phyloP scores from a whole-genome alignment of 2,113 vertebrate species.

The Otis tarda region DNA sequence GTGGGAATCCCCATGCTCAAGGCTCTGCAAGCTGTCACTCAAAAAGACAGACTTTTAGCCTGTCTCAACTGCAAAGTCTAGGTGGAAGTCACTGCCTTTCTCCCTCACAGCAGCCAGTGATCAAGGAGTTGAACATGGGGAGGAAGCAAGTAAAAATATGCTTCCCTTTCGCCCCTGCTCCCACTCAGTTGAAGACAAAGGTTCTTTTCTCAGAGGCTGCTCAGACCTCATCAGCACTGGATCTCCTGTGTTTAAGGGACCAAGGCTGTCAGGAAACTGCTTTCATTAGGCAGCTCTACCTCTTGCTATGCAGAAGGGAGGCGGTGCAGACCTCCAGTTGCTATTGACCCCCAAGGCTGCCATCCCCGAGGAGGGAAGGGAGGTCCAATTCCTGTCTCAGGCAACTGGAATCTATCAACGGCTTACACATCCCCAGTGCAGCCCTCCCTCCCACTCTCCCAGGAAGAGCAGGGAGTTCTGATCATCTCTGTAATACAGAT shows the following conservation, averaged over 20 bases:
- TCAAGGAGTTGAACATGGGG: background rate
- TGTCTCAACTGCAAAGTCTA: background rate
- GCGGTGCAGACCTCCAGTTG: background rate
- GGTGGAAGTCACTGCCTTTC: background rate
- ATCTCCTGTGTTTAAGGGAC: conserved; percentile 2
- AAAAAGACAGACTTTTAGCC: background rate
- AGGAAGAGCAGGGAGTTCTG: conserved; percentile 34
- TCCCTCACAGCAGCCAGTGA: background rate
- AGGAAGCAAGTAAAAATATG: conserved; percentile 37
- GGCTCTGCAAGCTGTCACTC: background rate
- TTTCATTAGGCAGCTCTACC: conserved; percentile 20
- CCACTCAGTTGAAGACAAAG: conserved; percentile 35
- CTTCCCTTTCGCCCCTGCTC: conserved; percentile 18
- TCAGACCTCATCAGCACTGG: background rate
- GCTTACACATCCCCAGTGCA: conserved; percentile 46
- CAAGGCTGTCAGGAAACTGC: background rate
- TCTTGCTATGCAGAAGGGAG: background rate
- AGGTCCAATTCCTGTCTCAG: conserved; percentile 11
- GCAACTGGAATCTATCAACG: conserved; percentile 78
- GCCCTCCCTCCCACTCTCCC: conserved; percentile 59
- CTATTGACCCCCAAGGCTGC: background rate
- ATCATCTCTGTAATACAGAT: conserved; percentile 75
- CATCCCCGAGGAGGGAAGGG: conserved; percentile 32
- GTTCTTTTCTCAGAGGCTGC: conserved; percentile 32
- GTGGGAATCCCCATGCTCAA: background rate